Evolutionary conservation across 1,140 invertebrate species (phyloP), one percentile per base, ranked within the genome.

Genomic region (Archivesica marissinica): DNA sequence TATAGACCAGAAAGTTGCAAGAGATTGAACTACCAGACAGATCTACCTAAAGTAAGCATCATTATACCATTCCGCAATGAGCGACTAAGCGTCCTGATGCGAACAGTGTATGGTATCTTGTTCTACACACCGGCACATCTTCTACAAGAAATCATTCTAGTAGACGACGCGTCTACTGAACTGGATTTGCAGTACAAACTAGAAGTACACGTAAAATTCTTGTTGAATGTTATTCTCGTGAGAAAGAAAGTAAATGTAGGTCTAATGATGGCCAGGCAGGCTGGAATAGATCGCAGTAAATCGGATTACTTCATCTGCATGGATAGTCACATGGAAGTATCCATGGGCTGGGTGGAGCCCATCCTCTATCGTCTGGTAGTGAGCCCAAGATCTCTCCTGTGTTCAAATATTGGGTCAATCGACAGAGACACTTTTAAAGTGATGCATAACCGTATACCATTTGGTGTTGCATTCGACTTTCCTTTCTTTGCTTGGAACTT

Each of bases 31-130:
- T 87, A 86, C 50, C 64, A 80, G 3, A 41, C 88, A 13, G 93
- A 95, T 79, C 93, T 98, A 70, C 97, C 97, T 70, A 95, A 95
- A 85, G 96, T 97, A 0, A 97, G 97, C 56, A 95, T 99, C 35
- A 95, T 99, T 25, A 97, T 99, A 91, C 99, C 98, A 92, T 99
- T 99, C 92, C 98, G 98, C 92, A 99, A 99, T 94, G 98, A 99
- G 94, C 97, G 98, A 89, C 96, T 96, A 83, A 95, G 96, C 86
- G 98, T 98, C 6, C 94, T 99, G 0, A 94, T 98, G 81, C 94
- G 98, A 90, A 98, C 98, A 0, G 94, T 99, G 23, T 96, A 98
- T 88, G 97, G 97, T 0, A 96, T 99, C 68, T 91, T 99, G 23
- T 95, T 97, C 87, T 95, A 97, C 83, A 98, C 97, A 23, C 97